Conservation (phyloP, 2,888 invertebrate species). For the Spodoptera littoralis region DNA sequence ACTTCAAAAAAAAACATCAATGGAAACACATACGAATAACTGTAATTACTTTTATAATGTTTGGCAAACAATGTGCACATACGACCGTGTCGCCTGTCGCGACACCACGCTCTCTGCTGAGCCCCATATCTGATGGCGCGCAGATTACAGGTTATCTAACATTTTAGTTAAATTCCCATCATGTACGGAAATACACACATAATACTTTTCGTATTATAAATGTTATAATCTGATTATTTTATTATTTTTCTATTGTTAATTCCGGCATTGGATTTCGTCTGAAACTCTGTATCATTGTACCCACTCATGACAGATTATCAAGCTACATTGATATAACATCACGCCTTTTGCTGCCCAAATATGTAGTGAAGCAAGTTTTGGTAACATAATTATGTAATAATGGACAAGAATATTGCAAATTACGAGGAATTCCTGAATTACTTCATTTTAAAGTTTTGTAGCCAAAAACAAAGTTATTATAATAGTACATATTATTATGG, state of each 20-base stretch:
- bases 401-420: no score
- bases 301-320: no score
- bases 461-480: no score
- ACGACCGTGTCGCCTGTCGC: constrained; percentile 71
- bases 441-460: no score
- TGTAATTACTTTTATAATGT: constrained; percentile 64
- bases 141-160: constrained; percentile 58
- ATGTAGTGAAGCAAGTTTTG: no score
- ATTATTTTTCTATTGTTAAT: not conserved
- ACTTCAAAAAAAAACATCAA: constrained; percentile 31
- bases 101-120: constrained; percentile 29
- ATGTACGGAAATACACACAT: constrained; percentile 43
- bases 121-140: constrained; percentile 45
- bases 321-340: no score
- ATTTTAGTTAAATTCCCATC: constrained; percentile 29
- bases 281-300: no score
- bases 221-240: constrained; percentile 32
- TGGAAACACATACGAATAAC: constrained; percentile 72
- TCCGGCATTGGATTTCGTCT: no score
- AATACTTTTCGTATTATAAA: constrained; percentile 28
- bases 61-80: constrained; percentile 64
- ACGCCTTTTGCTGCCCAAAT: no score
- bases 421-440: no score
- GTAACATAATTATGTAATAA: no score
- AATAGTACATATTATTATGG: no score